Conservation (phyloP, 2,888 invertebrate genomes). For the Amphipoea lucens region DNA sequence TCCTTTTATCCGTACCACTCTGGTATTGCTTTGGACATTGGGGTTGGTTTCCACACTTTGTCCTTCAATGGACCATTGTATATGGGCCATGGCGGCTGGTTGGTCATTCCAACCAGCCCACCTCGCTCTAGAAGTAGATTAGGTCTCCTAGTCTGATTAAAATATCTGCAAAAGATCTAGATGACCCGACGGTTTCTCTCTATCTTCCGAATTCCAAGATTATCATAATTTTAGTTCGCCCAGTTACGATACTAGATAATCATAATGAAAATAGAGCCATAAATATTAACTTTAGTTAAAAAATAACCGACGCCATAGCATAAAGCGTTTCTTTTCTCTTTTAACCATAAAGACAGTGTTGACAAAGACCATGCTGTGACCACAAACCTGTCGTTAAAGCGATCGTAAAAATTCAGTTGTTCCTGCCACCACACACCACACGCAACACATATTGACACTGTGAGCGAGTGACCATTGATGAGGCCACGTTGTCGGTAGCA, state of each 20-base stretch:
- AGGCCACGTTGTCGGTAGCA: conserved; percentile 10
- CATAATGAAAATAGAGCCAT: background rate
- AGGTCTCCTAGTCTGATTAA: background rate
- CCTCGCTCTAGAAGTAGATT: background rate
- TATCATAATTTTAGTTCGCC: background rate
- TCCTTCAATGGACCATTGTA: background rate
- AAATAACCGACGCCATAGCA: conserved; percentile 10
- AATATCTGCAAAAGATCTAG: background rate
- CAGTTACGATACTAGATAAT: background rate
- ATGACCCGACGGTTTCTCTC: background rate
- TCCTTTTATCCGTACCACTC: background rate
- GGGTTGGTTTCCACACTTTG: background rate
- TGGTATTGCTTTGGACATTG: background rate
- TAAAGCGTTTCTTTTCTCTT: conserved; percentile 37
- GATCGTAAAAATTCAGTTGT: conserved; percentile 53
- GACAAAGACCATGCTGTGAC: conserved; percentile 50
- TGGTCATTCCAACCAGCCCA: background rate
- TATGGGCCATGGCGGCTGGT: too few species aligned
- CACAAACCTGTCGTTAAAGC: conserved; percentile 52
- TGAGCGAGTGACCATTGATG: conserved; percentile 23
- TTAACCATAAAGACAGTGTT: conserved; percentile 37
- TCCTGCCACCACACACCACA: conserved; percentile 33
- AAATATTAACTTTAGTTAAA: conserved; percentile 8
- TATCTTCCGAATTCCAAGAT: too few species aligned
- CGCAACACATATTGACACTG: conserved; percentile 58